A percentile compares a stretch with the other conserved stretches of the same genome.
Conservation (phyloP, 1,140 invertebrate species). For the Penaeus vannamei region DNA sequence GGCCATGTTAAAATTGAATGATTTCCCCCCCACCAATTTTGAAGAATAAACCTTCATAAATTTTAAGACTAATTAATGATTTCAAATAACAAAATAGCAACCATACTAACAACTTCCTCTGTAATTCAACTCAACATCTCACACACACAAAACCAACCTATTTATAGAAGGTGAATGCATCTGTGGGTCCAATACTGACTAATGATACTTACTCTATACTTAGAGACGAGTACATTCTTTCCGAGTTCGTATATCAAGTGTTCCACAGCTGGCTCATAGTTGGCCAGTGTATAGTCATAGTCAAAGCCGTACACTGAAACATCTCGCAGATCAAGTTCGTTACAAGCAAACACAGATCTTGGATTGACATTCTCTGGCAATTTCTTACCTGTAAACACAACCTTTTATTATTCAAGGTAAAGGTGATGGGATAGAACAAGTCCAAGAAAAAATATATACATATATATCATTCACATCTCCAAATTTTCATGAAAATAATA, state of each 20-base stretch:
- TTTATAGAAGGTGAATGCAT: not conserved
- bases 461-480: slow-evolving; percentile 14
- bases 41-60: not conserved
- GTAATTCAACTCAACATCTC: not conserved
- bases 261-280: slow-evolving; percentile 92
- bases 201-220: slow-evolving; percentile 82
- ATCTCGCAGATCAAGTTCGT: slow-evolving; percentile 92
- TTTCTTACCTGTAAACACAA: slow-evolving; percentile 81
- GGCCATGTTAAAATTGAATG: not conserved
- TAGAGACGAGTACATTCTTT: slow-evolving; percentile 87
- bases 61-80: not conserved
- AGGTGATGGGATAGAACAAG: not conserved
- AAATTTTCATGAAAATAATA: not conserved
- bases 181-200: not conserved
- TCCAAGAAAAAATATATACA: slow-evolving; percentile 13
- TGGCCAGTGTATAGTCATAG: slow-evolving; percentile 98
- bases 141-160: too few relatives aligned
- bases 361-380: slow-evolving; percentile 88
- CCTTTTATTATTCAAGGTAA: too few relatives aligned
- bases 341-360: slow-evolving; percentile 95
- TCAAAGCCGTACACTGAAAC: slow-evolving; percentile 98
- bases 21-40: not conserved
- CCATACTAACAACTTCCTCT: not conserved
- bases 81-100: slow-evolving; percentile 41
- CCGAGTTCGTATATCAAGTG: slow-evolving; percentile 94